These are phyloP conservation scores for Holothuria glaberrima DNA, from an alignment of 35 echinoderm and acorn worm genomes.

Conservation along the genomic window DNA sequence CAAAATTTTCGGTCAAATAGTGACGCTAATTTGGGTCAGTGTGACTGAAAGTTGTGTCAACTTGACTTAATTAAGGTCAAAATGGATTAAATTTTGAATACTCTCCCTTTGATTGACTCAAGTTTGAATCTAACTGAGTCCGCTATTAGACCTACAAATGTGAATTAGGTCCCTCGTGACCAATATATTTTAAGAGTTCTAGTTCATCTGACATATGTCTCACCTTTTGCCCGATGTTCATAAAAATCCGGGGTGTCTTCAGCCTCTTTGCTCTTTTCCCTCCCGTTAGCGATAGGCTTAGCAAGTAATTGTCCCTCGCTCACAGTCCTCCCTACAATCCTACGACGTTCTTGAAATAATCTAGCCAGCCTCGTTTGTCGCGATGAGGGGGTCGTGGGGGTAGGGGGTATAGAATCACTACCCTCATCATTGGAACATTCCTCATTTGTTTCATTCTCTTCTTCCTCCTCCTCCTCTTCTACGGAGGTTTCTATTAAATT, in stretches of 20 bases:
- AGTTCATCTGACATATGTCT: not conserved
- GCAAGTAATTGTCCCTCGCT: constrained; percentile 81
- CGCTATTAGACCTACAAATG: too few relatives aligned
- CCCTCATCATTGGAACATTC: constrained; percentile 22
- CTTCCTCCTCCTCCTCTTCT: constrained; percentile 23
- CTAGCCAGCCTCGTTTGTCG: constrained; percentile 55
- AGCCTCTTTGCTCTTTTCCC: constrained; percentile 63
- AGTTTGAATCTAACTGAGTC: not conserved
- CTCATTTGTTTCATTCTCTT: constrained; percentile 19
- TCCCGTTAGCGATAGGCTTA: constrained; percentile 57
- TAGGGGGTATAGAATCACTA: constrained; percentile 38
- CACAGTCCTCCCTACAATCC: constrained; percentile 82
- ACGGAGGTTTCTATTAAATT: constrained; percentile 53
- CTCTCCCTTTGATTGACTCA: not conserved
- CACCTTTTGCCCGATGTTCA: constrained; percentile 83
- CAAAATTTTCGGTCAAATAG: too few relatives aligned
- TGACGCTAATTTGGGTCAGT: too few relatives aligned
- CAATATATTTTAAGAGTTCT: not conserved
- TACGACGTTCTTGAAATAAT: constrained; percentile 67
- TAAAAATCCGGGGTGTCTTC: constrained; percentile 88
- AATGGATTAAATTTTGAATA: not conserved
- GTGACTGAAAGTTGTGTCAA: not conserved
- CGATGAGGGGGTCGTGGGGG: constrained; percentile 46
- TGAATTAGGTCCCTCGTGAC: not conserved
- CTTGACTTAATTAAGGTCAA: not conserved